Percentiles rank a stretch among this genome's conserved stretches.
phyloP scores from a whole-genome alignment of 2,113 vertebrate genomes.

The Otis tarda region DNA sequence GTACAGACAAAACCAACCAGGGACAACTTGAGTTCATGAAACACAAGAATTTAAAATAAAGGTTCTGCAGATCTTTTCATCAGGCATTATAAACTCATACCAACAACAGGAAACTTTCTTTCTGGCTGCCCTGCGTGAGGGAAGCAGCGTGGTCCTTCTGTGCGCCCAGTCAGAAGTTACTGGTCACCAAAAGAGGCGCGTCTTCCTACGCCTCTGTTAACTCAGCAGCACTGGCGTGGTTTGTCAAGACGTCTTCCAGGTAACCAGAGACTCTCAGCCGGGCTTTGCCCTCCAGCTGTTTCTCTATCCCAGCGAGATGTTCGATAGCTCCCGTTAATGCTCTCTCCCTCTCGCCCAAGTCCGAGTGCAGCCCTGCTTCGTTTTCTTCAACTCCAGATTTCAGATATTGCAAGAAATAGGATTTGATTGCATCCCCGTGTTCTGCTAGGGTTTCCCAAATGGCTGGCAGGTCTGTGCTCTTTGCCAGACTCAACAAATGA shows the following conservation, averaged over 20 bases:
- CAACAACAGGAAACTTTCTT: neutral
- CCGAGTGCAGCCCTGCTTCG: neutral
- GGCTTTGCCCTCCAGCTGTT: conserved; percentile 26
- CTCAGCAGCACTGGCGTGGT: conserved; percentile 39
- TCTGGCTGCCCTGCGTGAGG: neutral
- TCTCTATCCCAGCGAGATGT: conserved; percentile 70
- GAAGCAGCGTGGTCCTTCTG: neutral
- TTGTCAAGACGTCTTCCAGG: conserved; percentile 76
- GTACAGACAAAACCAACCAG: neutral
- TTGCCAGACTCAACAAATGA: conserved; percentile 83
- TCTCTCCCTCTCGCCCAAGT: conserved; percentile 68
- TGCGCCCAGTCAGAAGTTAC: neutral
- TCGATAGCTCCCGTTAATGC: conserved; percentile 72
- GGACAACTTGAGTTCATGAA: neutral
- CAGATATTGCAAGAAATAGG: conserved; percentile 82
- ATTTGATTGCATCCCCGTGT: conserved; percentile 65
- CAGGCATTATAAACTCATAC: neutral
- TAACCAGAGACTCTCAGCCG: conserved; percentile 66
- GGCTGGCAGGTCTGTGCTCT: conserved; percentile 74
- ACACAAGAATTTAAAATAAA: neutral
- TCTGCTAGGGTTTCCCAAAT: conserved; percentile 67
- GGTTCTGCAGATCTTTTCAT: neutral
- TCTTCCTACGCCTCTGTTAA: conserved; percentile 19
- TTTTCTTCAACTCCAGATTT: conserved; percentile 64
- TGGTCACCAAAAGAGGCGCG: accelerated